A percentile compares a stretch with the other conserved stretches of the same genome.
These are phyloP conservation scores for Chascanopsetta lugubris DNA, from an alignment of 2,113 vertebrate species.

Conservation along the genomic window DNA sequence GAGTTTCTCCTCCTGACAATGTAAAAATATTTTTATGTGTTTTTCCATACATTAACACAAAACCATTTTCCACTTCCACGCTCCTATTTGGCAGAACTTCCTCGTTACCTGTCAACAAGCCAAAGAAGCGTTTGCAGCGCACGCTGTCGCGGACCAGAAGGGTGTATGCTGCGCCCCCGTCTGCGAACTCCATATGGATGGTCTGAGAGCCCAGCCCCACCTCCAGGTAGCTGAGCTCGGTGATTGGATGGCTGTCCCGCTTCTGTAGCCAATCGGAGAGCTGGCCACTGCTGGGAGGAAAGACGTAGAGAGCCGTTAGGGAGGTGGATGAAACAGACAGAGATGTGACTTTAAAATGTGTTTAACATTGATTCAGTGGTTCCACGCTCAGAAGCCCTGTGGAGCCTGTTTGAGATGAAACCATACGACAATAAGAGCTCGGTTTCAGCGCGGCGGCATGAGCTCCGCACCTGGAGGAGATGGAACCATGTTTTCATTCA, in stretches of 20 bases:
- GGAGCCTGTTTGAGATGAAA: too few species aligned
- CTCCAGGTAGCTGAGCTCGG: slow-evolving; percentile 86
- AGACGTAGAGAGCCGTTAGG: slow-evolving; percentile 1
- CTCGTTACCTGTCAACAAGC: slow-evolving; percentile 84
- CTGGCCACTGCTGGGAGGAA: slow-evolving; percentile 78
- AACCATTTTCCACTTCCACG: slow-evolving; percentile 20
- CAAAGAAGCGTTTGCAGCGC: slow-evolving; percentile 86
- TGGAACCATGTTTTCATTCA: slow-evolving; percentile 11
- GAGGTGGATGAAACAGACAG: slow-evolving; percentile 8
- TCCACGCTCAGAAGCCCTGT: too few species aligned
- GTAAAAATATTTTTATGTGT: slow-evolving; percentile 15
- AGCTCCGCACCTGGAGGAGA: slow-evolving; percentile 4
- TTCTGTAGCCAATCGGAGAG: slow-evolving; percentile 89
- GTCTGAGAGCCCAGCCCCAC: slow-evolving; percentile 88
- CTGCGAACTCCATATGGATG: slow-evolving; percentile 87
- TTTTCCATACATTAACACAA: slow-evolving; percentile 41
- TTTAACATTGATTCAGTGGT: too few species aligned
- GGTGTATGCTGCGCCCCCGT: slow-evolving; percentile 82
- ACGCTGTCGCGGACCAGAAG: slow-evolving; percentile 85
- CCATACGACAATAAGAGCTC: too few species aligned
- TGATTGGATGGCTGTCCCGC: slow-evolving; percentile 79
- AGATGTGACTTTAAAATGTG: neutral
- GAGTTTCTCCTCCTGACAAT: slow-evolving; percentile 9
- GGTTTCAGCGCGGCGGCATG: slow-evolving; percentile 3
- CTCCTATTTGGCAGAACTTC: slow-evolving; percentile 4